phyloP scores from a whole-genome alignment of 2,797 vertebrate species.

The Amphiprion clarkii region DNA sequence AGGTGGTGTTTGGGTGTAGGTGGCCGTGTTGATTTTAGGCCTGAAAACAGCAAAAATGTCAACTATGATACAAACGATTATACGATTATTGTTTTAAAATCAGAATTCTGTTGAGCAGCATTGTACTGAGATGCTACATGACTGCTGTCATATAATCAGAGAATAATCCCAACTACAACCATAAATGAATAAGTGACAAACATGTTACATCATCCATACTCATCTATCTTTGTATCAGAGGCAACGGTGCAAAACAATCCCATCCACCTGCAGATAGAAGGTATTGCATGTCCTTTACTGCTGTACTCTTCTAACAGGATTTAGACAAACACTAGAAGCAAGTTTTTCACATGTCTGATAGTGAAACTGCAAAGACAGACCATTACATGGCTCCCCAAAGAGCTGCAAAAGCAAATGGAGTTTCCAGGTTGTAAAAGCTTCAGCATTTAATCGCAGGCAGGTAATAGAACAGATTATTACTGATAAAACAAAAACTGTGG shows the following conservation, averaged over 20 bases:
- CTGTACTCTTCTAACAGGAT: not conserved
- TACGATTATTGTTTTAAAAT: not conserved
- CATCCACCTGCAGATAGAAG: conserved; percentile 1
- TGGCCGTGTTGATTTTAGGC: no score
- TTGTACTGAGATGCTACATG: not conserved
- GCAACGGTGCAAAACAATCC: not conserved
- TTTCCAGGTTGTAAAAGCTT: not conserved
- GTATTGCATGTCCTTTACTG: not conserved
- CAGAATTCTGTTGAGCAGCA: not conserved
- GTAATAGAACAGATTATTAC: not conserved
- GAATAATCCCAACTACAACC: not conserved
- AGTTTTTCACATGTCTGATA: not conserved
- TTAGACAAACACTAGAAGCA: not conserved
- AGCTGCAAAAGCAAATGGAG: not conserved
- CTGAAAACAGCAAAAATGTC: no score
- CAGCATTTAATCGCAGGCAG: conserved; percentile 1
- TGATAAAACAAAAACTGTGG: not conserved
- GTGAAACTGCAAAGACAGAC: not conserved
- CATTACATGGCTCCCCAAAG: conserved; percentile 8
- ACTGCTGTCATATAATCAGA: no score
- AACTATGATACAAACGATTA: no score
- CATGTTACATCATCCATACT: not conserved
- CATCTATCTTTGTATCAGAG: conserved; percentile 8
- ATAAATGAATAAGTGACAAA: not conserved
- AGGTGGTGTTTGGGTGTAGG: no score